Conservation (phyloP, 2,113 vertebrate species). For the Petromus typicus region DNA sequence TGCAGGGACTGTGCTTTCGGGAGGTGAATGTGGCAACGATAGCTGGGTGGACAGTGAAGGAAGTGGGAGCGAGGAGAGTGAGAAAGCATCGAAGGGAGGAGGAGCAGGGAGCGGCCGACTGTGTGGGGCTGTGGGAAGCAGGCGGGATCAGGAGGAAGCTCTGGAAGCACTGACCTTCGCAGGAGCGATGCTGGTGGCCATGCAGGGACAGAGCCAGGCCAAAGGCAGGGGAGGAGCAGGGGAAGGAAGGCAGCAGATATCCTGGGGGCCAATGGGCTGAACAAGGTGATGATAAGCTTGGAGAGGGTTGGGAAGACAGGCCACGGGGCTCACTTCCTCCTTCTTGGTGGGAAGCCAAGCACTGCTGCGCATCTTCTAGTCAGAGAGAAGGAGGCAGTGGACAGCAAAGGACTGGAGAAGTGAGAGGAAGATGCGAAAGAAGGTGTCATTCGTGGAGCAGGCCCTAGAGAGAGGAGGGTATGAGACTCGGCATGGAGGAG, state of each 20-base stretch:
- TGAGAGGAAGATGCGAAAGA: not conserved
- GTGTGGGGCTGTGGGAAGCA: not conserved
- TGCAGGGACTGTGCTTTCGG: not conserved
- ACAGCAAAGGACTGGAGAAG: not conserved
- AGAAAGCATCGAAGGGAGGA: conserved; percentile 18
- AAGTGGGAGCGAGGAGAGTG: not conserved
- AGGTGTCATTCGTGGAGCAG: not conserved
- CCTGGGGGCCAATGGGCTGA: not conserved
- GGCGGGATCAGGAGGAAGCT: not conserved
- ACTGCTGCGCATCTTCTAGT: not conserved
- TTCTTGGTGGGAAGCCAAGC: not conserved
- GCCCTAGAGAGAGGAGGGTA: not conserved
- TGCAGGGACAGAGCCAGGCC: not conserved
- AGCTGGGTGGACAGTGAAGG: conserved; percentile 30
- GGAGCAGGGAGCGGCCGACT: not conserved
- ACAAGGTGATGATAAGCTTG: not conserved
- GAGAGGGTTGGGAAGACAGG: not conserved
- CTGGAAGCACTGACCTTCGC: not conserved
- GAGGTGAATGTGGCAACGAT: conserved; percentile 27
- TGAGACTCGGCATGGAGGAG: not conserved
- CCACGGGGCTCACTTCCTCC: not conserved
- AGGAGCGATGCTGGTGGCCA: not conserved
- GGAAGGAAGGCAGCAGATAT: not conserved
- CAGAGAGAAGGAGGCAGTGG: not conserved
- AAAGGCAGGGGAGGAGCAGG: not conserved